Percentiles rank a stretch among this genome's conserved stretches.
These are phyloP conservation scores for Pseudococcus viburni DNA, from an alignment of 2,888 invertebrate genomes.

Conservation along the genomic window DNA sequence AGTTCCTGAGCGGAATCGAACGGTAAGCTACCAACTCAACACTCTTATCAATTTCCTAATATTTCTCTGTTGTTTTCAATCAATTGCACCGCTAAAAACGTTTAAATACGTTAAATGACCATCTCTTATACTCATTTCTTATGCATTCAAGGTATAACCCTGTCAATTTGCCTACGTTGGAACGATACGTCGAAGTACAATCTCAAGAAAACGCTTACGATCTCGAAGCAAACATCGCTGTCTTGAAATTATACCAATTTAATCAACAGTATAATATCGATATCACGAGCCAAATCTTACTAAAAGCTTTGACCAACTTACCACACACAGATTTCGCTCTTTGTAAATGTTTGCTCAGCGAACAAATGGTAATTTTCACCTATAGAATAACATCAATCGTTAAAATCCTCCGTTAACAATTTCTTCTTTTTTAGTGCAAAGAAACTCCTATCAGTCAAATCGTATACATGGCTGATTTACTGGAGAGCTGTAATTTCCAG, in stretches of 20 bases:
- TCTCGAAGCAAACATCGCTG: slow-evolving; percentile 96
- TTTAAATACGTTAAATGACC: neutral
- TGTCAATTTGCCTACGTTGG: slow-evolving; percentile 90
- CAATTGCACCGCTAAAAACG: neutral
- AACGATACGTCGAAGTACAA: slow-evolving; percentile 94
- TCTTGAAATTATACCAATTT: slow-evolving; percentile 96
- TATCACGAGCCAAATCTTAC: slow-evolving; percentile 89
- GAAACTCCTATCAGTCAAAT: slow-evolving; percentile 91
- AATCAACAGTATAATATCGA: slow-evolving; percentile 87
- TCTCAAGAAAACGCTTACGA: slow-evolving; percentile 95
- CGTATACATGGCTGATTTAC: slow-evolving; percentile 88
- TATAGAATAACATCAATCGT: neutral
- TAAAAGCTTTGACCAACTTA: slow-evolving; percentile 96
- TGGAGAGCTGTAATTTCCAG: slow-evolving; percentile 94
- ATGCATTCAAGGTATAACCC: slow-evolving; percentile 88
- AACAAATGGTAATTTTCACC: slow-evolving; percentile 76
- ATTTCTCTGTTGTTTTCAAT: neutral
- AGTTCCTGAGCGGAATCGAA: slow-evolving; percentile 92
- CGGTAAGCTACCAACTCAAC: slow-evolving; percentile 75
- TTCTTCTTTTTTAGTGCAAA: slow-evolving; percentile 77
- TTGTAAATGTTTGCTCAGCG: slow-evolving; percentile 95
- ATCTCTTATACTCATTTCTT: slow-evolving; percentile 26
- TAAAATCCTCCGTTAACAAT: neutral
- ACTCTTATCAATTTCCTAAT: neutral
- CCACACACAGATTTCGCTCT: slow-evolving; percentile 98